Evolutionary conservation across 1,140 invertebrate species (phyloP).

Genomic region (Drosophila biarmipes): DNA sequence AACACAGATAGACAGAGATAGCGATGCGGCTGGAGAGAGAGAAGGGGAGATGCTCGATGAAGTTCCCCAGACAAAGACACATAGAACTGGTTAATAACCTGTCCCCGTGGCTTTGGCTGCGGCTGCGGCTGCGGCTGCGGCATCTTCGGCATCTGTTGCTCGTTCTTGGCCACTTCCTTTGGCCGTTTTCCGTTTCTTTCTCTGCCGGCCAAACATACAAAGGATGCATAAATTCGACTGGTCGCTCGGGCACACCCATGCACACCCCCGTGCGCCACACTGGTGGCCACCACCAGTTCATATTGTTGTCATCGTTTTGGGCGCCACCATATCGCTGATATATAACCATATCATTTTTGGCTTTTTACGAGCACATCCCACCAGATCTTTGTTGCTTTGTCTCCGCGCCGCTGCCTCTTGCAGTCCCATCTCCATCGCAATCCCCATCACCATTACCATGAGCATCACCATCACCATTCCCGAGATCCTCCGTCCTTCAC

Average conservation of each 20-base stretch:
- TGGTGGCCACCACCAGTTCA: constrained; percentile 2
- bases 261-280: not conserved
- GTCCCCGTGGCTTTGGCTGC: constrained; percentile 32
- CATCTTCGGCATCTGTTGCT: constrained; percentile 32
- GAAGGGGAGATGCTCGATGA: not conserved
- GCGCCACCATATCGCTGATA: constrained; percentile 13
- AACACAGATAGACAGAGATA: constrained; percentile 14
- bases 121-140: too few relatives aligned
- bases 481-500: constrained; percentile 15
- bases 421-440: constrained; percentile 3
- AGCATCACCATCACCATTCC: constrained; percentile 11
- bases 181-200: constrained; percentile 1
- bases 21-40: not conserved
- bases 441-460: constrained; percentile 3
- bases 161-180: constrained; percentile 26
- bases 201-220: constrained; percentile 33
- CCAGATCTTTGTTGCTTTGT: constrained; percentile 54
- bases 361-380: constrained; percentile 54
- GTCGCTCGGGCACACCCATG: constrained; percentile 6
- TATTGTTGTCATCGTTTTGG: constrained; percentile 14
- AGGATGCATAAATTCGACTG: constrained; percentile 54
- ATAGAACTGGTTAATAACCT: constrained; percentile 57
- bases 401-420: constrained; percentile 1
- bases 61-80: constrained; percentile 37
- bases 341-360: constrained; percentile 51